Percentiles rank a stretch among this genome's conserved stretches.
These are phyloP conservation scores for Colaptes auratus DNA, from an alignment of 2,113 vertebrate genomes.

Conservation along the genomic window DNA sequence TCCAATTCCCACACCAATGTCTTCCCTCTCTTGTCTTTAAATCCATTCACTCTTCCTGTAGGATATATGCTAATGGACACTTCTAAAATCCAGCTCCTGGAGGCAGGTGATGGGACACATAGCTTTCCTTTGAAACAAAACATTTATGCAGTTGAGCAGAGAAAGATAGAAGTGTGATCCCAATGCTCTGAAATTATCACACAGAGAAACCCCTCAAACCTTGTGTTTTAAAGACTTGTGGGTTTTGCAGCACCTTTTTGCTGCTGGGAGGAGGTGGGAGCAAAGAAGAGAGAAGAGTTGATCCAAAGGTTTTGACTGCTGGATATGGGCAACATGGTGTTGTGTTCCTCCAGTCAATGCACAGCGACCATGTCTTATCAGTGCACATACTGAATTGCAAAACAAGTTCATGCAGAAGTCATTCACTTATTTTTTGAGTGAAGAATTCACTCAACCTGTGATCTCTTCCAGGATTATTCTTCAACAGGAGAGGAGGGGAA, in stretches of 20 bases:
- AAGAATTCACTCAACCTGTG: conserved; percentile 15
- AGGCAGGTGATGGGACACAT: not conserved
- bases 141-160: not conserved
- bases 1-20: not conserved
- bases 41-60: not conserved
- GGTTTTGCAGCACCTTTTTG: not conserved
- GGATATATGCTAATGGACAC: not conserved
- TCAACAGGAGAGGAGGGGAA: not conserved
- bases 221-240: not conserved
- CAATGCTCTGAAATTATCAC: not conserved
- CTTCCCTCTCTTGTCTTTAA: not conserved
- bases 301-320: not conserved
- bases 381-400: conserved; percentile 9
- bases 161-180: not conserved
- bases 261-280: not conserved
- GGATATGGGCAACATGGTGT: not conserved
- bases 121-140: conserved; percentile 4
- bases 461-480: not conserved
- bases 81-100: not conserved
- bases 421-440: conserved; percentile 9
- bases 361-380: not conserved
- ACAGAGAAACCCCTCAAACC: not conserved
- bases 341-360: not conserved
- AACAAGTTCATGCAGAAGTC: conserved; percentile 41
- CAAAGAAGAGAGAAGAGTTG: not conserved